Evolutionary conservation across 2,113 vertebrate species (phyloP), one percentile per base, ranked within the genome.

Genomic region (Nyctereutes procyonoides): DNA sequence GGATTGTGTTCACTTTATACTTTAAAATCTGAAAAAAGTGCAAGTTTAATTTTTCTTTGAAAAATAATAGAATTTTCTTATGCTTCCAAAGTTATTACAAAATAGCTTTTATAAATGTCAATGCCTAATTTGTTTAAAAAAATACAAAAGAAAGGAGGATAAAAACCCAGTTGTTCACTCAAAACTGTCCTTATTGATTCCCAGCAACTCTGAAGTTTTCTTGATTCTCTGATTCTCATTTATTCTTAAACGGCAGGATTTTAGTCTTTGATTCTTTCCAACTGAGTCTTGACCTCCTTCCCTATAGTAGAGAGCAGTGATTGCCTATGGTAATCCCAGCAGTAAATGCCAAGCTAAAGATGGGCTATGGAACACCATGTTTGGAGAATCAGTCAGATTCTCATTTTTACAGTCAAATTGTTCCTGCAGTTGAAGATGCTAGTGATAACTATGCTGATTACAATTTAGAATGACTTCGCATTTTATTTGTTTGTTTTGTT

Each of bases 241-340:
- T 93, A 86, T 69, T 84, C 76, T 93, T 85, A 86, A 94, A 92
- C 8, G 7, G 71, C 60, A 96, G 73, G 55, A 77, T 86, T 96
- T 95, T 91, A 79, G 28, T 67, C 55, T 97, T 88, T 71, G 84
- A 96, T 93, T 83, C 16, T 95, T 97, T 97, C 87, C 90, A 82
- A 20, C 73, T 79, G 96, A 93, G 65, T 93, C 35, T 22, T 97
- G 83, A 69, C 73, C 32, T 86, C 20, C 12, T 86, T 95, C 60
- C 67, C 48, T 77, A 5, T 38, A 65, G 32, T 35, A 56, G 28
- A 97, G 60, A 97, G 93, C 79, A 93, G 58, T 77, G 73, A 35
- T 88, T 74, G 90, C 55, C 65, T 79, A 26, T 17, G 73, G 77
- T 43, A 86, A 97, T 28, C 63, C 73, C 65, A 73, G 65, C 73